phyloP scores from a whole-genome alignment of 2,113 vertebrate species.

The Poeciliopsis prolifica region DNA sequence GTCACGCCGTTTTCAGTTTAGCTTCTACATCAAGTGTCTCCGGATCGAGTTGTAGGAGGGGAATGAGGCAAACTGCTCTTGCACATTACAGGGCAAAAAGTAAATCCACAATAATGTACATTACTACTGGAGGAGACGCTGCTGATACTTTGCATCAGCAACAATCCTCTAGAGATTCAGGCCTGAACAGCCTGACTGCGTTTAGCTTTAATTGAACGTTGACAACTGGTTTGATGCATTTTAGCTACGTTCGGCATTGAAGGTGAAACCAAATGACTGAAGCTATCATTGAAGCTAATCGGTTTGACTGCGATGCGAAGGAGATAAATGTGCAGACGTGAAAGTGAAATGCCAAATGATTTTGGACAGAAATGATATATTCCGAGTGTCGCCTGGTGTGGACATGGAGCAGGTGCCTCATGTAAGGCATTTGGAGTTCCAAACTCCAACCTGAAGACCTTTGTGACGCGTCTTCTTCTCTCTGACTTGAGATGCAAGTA shows the following conservation, averaged over 20 bases:
- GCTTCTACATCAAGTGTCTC: not conserved
- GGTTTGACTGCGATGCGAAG: too few species aligned
- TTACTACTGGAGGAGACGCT: not conserved
- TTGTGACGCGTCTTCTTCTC: not conserved
- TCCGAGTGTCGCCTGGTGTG: too few species aligned
- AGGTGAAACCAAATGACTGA: too few species aligned
- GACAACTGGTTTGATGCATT: not conserved
- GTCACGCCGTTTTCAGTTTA: constrained; percentile 1
- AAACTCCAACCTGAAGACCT: not conserved
- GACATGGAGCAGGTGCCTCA: not conserved
- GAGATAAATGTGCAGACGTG: too few species aligned
- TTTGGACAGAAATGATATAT: not conserved
- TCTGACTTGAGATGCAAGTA: not conserved
- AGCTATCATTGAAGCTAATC: too few species aligned
- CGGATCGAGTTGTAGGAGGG: not conserved
- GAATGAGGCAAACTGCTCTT: not conserved
- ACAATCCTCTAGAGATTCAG: not conserved
- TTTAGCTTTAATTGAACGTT: not conserved
- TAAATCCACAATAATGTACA: too few species aligned
- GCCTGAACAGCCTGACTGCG: not conserved
- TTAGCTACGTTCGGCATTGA: too few species aligned
- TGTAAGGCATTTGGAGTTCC: not conserved
- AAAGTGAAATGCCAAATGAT: not conserved
- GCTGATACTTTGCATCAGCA: not conserved
- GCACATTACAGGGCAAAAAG: not conserved